phyloP scores from a whole-genome alignment of 2,113 vertebrate species.

The Cyanocitta stelleri region DNA sequence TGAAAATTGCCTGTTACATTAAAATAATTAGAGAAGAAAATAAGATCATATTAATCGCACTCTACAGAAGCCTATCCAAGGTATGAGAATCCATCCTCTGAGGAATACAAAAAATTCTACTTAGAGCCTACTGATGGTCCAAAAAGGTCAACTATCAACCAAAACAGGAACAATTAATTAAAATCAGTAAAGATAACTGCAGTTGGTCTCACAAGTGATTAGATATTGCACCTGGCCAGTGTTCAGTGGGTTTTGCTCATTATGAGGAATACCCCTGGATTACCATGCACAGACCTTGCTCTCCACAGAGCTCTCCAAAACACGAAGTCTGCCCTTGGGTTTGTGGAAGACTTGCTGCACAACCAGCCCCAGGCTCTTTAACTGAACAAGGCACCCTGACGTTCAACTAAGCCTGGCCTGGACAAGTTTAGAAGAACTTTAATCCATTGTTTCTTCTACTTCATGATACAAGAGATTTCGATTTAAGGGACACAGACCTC shows the following conservation, averaged over 20 bases:
- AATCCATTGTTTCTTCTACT: neutral
- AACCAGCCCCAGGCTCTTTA: neutral
- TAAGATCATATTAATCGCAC: neutral
- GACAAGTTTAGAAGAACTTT: neutral
- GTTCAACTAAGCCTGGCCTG: neutral
- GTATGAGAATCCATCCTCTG: neutral
- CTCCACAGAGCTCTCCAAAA: neutral
- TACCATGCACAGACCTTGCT: neutral
- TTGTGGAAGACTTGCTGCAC: neutral
- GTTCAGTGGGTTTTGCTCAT: neutral
- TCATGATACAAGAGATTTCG: accelerated
- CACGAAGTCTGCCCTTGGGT: neutral
- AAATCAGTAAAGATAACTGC: neutral
- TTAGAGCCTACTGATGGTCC: neutral
- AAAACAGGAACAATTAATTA: neutral
- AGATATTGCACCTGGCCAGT: neutral
- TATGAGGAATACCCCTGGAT: neutral
- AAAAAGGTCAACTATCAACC: neutral
- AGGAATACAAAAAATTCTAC: neutral
- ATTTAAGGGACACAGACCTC: neutral
- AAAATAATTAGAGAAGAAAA: conserved; percentile 26
- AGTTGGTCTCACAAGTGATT: neutral
- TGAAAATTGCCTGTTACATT: conserved; percentile 7
- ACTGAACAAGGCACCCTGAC: neutral
- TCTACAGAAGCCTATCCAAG: neutral